Base-by-base conservation (phyloP, 2,888 invertebrate species). In the Netelia inedita region DNA sequence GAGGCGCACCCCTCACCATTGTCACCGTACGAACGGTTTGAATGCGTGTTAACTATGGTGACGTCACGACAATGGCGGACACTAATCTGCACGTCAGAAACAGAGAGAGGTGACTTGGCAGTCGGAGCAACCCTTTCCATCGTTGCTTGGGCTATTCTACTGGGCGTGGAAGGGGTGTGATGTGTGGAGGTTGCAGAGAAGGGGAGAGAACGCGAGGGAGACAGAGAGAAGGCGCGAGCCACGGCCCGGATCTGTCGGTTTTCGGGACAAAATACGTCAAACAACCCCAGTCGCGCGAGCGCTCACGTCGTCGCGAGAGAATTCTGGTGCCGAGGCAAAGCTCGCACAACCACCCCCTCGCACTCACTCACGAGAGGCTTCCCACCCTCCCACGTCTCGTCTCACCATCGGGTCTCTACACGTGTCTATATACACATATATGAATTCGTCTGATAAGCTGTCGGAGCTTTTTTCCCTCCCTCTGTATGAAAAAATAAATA, bases 11-110 rank as follows among this genome's bases (percentile, higher is more conserved):
- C 57, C 66, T 46, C 50, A 53, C 81, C 66, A 85, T 85, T 85
- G 85, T 85, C 85, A 79, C 21, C 41, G 75, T 61, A 11, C 55
- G 41, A 71, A 82, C 19, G 74, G 86, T 88, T 90, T 93, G 92
- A 93, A 93, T 93, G 90, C 92, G 92, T 90, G 93, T 93, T 93
- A 93, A 92, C 92, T 91, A 90, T 88, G 91, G 90, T 92, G 93
- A 94, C 93, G 92, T 93, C 92, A 91, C 91, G 88, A 94, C 93
- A 94, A 94, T 93, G 93, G 94, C 93, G 93, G 92, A 93, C 94
- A 94, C 93, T 94, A 94, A 94, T 94, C 93, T 93, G 89, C 91
- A 93, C 91, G 94, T 94, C 94, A 93, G 90, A 90, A 93, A 91
- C 93, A 94, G 72, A 79, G 79, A 69, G 65, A 46, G 43, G 61